Conservation (phyloP, 2,113 vertebrate genomes). For the Melanotaenia duboulayi region DNA sequence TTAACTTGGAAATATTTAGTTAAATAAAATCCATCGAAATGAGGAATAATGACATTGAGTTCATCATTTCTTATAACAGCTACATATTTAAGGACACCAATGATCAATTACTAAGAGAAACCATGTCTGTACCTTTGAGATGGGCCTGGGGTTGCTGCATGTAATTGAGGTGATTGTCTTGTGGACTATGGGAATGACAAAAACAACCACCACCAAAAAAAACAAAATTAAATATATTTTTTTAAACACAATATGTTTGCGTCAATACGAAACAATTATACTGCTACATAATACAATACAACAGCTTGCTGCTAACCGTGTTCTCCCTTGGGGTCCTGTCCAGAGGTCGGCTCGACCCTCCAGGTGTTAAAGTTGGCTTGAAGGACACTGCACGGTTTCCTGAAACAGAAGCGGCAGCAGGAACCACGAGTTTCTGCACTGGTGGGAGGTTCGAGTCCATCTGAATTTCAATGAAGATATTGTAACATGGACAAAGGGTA, state of each 20-base stretch:
- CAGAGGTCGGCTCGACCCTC: conserved; percentile 79
- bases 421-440: conserved; percentile 90
- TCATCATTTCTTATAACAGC: neutral
- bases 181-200: conserved; percentile 74
- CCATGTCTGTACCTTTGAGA: conserved; percentile 84
- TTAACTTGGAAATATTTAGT: neutral
- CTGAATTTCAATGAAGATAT: conserved; percentile 67
- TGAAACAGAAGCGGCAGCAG: conserved; percentile 82
- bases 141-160: conserved; percentile 75
- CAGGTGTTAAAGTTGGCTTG: conserved; percentile 90
- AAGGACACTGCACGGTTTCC: conserved; percentile 88
- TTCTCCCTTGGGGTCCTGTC: conserved; percentile 80
- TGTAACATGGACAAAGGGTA: neutral
- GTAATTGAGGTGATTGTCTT: conserved; percentile 80
- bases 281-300: too few relatives aligned
- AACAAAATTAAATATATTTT: neutral
- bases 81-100: neutral
- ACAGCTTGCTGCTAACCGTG: conserved; percentile 54
- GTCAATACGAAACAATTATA: neutral
- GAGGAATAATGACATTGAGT: neutral
- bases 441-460: conserved; percentile 88
- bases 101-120: neutral
- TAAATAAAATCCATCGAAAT: too few relatives aligned
- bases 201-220: neutral
- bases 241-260: neutral